Percentiles rank a stretch among this genome's conserved stretches.
phyloP scores from a whole-genome alignment of 2,113 vertebrate genomes.

The Rhinolophus ferrumequinum region DNA sequence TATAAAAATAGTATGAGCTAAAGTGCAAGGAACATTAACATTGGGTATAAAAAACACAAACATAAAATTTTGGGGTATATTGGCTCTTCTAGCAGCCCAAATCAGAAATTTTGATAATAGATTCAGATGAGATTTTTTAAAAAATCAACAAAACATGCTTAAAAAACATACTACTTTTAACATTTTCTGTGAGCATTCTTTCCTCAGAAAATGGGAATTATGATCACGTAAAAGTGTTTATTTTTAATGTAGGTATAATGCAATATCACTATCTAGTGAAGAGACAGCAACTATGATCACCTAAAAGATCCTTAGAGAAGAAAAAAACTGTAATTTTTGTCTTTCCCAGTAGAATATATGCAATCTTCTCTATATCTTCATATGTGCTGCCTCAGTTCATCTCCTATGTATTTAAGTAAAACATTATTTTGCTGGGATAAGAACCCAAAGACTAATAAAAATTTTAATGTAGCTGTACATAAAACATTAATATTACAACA shows the following conservation, averaged over 20 bases:
- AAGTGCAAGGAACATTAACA: not conserved
- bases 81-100: not conserved
- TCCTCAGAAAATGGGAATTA: not conserved
- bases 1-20: not conserved
- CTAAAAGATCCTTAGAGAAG: not conserved
- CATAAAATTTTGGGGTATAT: not conserved
- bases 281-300: not conserved
- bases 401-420: not conserved
- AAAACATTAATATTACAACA: not conserved
- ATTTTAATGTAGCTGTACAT: not conserved
- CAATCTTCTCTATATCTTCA: not conserved
- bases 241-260: not conserved
- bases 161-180: not conserved
- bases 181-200: not conserved
- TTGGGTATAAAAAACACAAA: not conserved
- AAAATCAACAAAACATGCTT: not conserved
- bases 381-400: not conserved
- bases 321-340: not conserved
- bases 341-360: not conserved
- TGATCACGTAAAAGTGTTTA: not conserved
- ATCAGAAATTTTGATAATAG: not conserved
- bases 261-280: constrained; percentile 51
- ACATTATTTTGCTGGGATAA: not conserved
- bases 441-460: not conserved
- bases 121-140: not conserved